These are phyloP conservation scores for Drosophila nigrodunni DNA, from an alignment of 1,140 invertebrate genomes.

Conservation along the genomic window DNA sequence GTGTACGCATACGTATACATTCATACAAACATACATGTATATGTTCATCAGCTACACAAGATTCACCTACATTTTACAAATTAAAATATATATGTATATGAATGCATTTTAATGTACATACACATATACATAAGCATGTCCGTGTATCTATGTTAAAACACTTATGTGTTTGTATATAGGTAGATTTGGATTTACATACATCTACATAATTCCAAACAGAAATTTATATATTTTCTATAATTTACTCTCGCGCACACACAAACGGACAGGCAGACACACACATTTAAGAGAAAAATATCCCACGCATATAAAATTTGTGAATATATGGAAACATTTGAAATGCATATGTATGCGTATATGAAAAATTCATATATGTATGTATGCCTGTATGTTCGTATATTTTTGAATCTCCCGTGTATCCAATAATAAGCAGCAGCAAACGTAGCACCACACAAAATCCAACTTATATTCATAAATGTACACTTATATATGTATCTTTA, in stretches of 20 bases:
- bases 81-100: constrained; percentile 1
- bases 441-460: neutral
- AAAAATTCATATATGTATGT: neutral
- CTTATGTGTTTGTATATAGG: neutral
- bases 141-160: too few species aligned
- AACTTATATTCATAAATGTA: neutral
- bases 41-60: constrained; percentile 3
- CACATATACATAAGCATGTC: constrained; percentile 8
- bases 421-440: neutral
- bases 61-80: too few species aligned
- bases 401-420: neutral
- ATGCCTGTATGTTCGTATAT: constrained; percentile 11
- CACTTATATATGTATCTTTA: neutral
- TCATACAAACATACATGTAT: constrained; percentile 16
- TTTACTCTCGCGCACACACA: neutral
- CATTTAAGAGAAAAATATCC: neutral
- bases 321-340: neutral
- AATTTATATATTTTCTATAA: neutral
- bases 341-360: neutral
- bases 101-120: constrained; percentile 6
- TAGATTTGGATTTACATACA: constrained; percentile 1
- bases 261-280: neutral
- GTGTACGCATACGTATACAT: neutral
- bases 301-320: neutral
- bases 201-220: neutral